phyloP scores from a whole-genome alignment of 2,797 vertebrate species.

The Diglossa cyanea region DNA sequence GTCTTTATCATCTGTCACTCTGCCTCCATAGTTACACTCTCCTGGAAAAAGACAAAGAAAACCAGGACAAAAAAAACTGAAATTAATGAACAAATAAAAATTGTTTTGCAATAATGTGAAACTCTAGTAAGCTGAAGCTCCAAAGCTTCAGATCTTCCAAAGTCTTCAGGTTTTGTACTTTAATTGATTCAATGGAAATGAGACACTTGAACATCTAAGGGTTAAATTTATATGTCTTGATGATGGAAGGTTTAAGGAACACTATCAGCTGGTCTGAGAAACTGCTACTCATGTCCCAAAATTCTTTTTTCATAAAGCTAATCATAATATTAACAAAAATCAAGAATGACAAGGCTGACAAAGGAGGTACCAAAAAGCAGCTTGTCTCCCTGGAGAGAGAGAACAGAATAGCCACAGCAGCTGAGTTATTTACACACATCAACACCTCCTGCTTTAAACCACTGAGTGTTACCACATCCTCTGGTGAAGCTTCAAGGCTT shows the following conservation, averaged over 20 bases:
- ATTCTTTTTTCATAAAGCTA: neutral
- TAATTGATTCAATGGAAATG: neutral
- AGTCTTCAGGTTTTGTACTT: neutral
- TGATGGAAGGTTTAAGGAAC: neutral
- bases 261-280: neutral
- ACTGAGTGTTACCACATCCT: neutral
- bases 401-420: neutral
- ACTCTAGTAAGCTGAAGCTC: neutral
- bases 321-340: neutral
- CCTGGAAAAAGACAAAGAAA: slow-evolving; percentile 72
- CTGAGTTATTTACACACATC: neutral
- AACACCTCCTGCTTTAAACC: neutral
- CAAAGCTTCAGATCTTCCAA: neutral
- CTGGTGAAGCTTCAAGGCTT: neutral
- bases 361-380: neutral
- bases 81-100: neutral
- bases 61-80: neutral
- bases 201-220: neutral
- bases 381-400: neutral
- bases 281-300: neutral
- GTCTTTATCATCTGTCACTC: slow-evolving; percentile 96
- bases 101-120: neutral
- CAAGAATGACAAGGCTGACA: neutral
- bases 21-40: slow-evolving; percentile 95
- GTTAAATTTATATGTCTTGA: neutral